Percentiles rank a stretch among this genome's conserved stretches.
Conservation (phyloP, 2,797 vertebrate species). For the Monodelphis domestica region DNA sequence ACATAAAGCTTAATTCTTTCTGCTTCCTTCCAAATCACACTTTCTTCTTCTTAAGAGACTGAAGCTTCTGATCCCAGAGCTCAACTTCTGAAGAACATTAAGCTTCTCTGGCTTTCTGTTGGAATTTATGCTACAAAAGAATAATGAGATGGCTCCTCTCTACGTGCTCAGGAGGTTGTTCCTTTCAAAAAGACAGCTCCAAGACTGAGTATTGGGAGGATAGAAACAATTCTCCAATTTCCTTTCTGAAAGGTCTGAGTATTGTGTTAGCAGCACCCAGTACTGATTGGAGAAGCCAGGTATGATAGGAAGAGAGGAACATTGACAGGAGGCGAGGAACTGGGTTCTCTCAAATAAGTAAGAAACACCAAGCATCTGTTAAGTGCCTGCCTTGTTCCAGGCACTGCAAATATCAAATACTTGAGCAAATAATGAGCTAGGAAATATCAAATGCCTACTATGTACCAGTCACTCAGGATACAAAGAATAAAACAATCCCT, state of each 20-base stretch:
- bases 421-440: neutral
- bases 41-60: constrained; percentile 6
- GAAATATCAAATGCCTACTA: neutral
- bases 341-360: neutral
- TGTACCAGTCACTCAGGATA: neutral
- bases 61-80: constrained; percentile 1
- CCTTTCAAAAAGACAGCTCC: neutral
- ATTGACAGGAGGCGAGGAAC: neutral
- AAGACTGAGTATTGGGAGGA: neutral
- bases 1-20: neutral
- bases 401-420: neutral
- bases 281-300: neutral
- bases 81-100: neutral
- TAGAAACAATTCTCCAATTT: neutral
- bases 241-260: neutral
- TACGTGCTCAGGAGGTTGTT: neutral
- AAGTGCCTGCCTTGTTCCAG: neutral
- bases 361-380: neutral
- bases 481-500: neutral
- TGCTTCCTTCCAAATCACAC: neutral
- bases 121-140: neutral
- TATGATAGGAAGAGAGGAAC: neutral
- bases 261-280: neutral
- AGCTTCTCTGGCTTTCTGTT: neutral
- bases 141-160: neutral